A percentile compares a stretch with the other conserved stretches of the same genome.
Conservation (phyloP, 2,113 vertebrate species). For the Perccottus glenii region DNA sequence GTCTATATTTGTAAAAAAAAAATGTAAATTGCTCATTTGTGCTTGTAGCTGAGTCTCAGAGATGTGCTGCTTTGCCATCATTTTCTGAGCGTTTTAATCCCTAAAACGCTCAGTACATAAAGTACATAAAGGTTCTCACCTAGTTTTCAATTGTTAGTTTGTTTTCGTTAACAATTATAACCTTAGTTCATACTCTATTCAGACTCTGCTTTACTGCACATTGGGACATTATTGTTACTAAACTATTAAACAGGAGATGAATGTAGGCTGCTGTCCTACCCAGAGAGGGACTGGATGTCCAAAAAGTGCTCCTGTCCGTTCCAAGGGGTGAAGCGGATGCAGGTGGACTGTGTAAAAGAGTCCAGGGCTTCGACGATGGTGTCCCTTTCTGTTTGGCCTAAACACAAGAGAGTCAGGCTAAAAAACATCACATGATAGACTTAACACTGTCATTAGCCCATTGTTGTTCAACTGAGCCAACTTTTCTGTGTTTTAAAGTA, state of each 20-base stretch:
- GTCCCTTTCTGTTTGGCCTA: background rate
- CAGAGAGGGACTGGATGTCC: constrained; percentile 20
- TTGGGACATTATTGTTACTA: no score
- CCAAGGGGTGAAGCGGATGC: constrained; percentile 50
- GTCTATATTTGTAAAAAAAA: no score
- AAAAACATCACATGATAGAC: background rate
- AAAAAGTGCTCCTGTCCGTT: constrained; percentile 11
- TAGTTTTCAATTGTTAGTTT: no score
- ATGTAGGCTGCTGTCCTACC: constrained; percentile 39
- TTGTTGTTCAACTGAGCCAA: background rate
- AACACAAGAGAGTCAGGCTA: background rate
- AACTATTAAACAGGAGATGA: background rate
- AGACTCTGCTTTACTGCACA: no score
- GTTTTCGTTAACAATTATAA: no score
- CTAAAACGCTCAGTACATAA: no score
- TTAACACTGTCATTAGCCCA: no score
- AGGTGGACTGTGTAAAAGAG: constrained; percentile 38
- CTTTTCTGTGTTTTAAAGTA: background rate
- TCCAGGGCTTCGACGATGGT: constrained; percentile 13
- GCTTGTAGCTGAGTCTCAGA: no score
- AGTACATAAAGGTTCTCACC: no score
- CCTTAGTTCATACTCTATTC: background rate
- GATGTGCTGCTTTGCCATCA: no score
- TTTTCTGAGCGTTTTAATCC: no score
- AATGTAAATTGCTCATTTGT: no score